phyloP scores from a whole-genome alignment of 2,888 invertebrate species.

The Polyommatus icarus region DNA sequence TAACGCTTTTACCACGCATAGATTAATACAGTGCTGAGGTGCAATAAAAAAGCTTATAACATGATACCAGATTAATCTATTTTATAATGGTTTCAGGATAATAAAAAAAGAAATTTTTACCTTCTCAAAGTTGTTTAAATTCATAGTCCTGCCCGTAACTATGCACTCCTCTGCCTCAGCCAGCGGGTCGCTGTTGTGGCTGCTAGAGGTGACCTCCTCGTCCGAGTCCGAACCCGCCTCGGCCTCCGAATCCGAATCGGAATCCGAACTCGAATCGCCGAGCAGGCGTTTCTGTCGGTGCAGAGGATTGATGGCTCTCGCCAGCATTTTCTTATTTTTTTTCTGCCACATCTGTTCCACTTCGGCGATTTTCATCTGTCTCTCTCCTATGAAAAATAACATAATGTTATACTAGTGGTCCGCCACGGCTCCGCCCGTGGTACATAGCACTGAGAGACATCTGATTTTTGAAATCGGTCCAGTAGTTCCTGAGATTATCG shows the following conservation, averaged over 20 bases:
- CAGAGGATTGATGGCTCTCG: slow-evolving; percentile 59
- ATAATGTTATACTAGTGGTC: neutral
- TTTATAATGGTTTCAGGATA: neutral
- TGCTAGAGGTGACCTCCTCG: slow-evolving; percentile 55
- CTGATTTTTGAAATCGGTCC: too few relatives aligned
- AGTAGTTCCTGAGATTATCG: too few relatives aligned
- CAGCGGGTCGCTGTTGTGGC: slow-evolving; percentile 41
- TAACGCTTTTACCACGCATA: too few relatives aligned
- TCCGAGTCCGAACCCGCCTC: slow-evolving; percentile 64
- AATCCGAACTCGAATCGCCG: slow-evolving; percentile 53
- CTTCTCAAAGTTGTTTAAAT: slow-evolving; percentile 52
- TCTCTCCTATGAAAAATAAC: slow-evolving; percentile 78
- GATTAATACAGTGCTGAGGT: too few relatives aligned
- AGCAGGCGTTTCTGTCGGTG: slow-evolving; percentile 52
- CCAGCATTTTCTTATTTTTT: slow-evolving; percentile 71
- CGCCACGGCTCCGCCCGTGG: too few relatives aligned
- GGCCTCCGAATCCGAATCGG: slow-evolving; percentile 67
- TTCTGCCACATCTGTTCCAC: slow-evolving; percentile 89
- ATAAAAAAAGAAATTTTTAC: slow-evolving; percentile 42
- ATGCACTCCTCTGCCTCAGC: slow-evolving; percentile 88
- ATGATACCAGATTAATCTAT: neutral
- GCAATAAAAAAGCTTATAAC: neutral
- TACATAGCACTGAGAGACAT: too few relatives aligned
- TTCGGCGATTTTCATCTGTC: slow-evolving; percentile 85
- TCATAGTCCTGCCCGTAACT: slow-evolving; percentile 61